Base-by-base conservation (phyloP, 2,113 vertebrate genomes). In the Aptenodytes forsteri region DNA sequence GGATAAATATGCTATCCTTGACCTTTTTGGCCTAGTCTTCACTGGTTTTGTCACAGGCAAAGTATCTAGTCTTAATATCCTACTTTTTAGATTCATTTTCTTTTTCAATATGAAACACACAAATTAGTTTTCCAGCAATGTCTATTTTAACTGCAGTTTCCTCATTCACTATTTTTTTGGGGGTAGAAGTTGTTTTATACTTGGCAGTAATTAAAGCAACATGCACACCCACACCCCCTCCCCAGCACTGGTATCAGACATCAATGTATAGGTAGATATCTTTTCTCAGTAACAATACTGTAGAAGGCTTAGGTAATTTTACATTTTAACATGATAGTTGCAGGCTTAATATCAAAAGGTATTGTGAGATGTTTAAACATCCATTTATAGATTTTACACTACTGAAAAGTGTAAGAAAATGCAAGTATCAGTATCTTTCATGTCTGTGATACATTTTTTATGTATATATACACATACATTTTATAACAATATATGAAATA, bases 221-320 rank as follows among this genome's bases (percentile, higher is more conserved):
- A 44, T 3, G 40, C 19, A 18, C 10, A 18, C 30, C 0, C 4
- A 11, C 4, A 10, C 6, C 0, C 2, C 6, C 8, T 50, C 42
- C 32, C 13, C 17, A 47, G 29, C n/a, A 47, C 56, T 78, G 15
- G 17, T 61, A 1, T 52, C 9, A 54, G 56, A 40, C 40, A 58
- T 44, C 13, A 50, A 0, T 34, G 17, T 34, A 25, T 44, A 89
- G 16, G 10, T 58, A 34, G 8, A 25, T 4, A 10, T 49, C 17
- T 67, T 58, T 91, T 73, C 7, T 65, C 25, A 62, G 34, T 58
- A 85, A 34, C 8, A 75, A 10, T 56, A 20, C 22, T 42, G 42
- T 1, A 73, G 23, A 47, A 84, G 25, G 16, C 54, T 81, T 67
- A 69, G 17, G 29, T 56, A 16, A 36, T 47, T 73, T 56, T 70